Conservation (phyloP, 1,140 invertebrate genomes). For the Potamilus streckersoni region DNA sequence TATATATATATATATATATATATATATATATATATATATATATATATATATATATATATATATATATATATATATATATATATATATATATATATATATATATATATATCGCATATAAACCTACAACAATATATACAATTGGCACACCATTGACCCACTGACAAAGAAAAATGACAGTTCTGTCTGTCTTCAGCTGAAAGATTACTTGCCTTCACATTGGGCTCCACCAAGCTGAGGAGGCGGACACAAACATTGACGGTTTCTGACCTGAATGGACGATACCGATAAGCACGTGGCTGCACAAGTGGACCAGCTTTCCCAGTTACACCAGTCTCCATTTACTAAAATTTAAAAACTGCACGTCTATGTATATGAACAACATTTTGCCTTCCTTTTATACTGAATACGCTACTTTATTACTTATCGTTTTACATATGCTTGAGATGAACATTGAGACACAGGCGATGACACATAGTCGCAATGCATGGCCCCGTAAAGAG, state of each 20-base stretch:
- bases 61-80: too few species aligned
- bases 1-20: too few species aligned
- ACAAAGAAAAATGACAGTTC: too few species aligned
- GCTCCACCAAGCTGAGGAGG: slow-evolving; percentile 41
- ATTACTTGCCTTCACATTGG: slow-evolving; percentile 36
- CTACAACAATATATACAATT: too few species aligned
- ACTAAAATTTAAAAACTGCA: not conserved
- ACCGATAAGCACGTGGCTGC: slow-evolving; percentile 42
- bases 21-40: too few species aligned
- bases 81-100: too few species aligned
- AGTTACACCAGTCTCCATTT: slow-evolving; percentile 46
- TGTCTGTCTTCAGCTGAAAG: too few species aligned
- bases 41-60: too few species aligned
- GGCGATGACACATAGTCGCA: not conserved
- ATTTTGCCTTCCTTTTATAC: not conserved
- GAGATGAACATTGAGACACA: not conserved
- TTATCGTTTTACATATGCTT: not conserved
- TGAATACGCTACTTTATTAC: not conserved
- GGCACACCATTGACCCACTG: too few species aligned
- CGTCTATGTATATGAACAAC: not conserved
- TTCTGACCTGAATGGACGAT: slow-evolving; percentile 30
- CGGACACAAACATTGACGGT: slow-evolving; percentile 47
- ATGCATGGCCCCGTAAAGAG: not conserved
- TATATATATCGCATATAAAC: too few species aligned
- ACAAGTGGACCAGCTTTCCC: slow-evolving; percentile 49